phyloP scores from a whole-genome alignment of 2,888 invertebrate genomes.

The Thalpophila matura region DNA sequence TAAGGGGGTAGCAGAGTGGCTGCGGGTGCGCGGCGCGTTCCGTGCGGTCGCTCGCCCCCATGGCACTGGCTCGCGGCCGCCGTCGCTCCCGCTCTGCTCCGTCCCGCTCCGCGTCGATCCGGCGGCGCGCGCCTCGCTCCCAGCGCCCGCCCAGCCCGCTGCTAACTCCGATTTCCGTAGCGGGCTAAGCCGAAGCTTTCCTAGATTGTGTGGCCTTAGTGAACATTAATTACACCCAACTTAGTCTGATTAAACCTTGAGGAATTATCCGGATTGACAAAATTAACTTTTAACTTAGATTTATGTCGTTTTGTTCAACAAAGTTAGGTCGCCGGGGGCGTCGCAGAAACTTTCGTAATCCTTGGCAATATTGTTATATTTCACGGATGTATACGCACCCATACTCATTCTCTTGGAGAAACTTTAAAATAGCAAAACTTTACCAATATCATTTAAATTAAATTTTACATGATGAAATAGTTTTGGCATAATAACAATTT shows the following conservation, averaged over 20 bases:
- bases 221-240: constrained; percentile 91
- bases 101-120: constrained; percentile 58
- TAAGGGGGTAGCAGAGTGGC: constrained; percentile 66
- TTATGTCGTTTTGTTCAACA: constrained; percentile 79
- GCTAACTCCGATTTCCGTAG: constrained; percentile 81
- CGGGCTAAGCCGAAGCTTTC: constrained; percentile 87
- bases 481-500: constrained; percentile 22
- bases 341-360: constrained; percentile 51
- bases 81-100: constrained; percentile 47
- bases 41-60: constrained; percentile 77
- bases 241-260: constrained; percentile 90
- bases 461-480: constrained; percentile 26
- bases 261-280: constrained; percentile 90
- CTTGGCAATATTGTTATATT: constrained; percentile 54
- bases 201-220: constrained; percentile 90
- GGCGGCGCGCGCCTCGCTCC: constrained; percentile 49
- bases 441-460: constrained; percentile 36
- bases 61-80: constrained; percentile 76
- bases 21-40: constrained; percentile 72
- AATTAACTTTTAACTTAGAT: constrained; percentile 91
- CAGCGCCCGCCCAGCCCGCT: constrained; percentile 69
- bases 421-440: constrained; percentile 40
- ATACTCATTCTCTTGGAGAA: constrained; percentile 35
- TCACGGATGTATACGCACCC: constrained; percentile 37
- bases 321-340: constrained; percentile 41